phyloP scores from a whole-genome alignment of 2,113 vertebrate species.

The Rostratula benghalensis region DNA sequence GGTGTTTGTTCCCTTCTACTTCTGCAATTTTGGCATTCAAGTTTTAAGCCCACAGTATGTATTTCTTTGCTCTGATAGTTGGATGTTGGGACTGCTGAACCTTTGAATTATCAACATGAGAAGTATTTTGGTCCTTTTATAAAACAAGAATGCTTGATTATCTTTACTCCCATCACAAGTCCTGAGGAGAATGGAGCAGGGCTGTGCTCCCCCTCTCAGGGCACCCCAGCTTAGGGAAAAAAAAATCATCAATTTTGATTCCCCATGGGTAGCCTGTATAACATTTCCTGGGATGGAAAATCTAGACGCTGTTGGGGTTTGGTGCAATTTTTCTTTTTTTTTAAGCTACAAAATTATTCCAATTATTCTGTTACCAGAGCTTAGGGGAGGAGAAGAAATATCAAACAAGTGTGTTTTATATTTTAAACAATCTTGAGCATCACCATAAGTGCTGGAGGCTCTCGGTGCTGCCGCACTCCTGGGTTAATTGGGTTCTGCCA shows the following conservation, averaged over 20 bases:
- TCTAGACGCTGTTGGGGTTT: background rate
- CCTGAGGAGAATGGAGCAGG: background rate
- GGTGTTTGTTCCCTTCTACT: background rate
- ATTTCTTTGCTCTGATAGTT: background rate
- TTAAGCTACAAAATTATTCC: background rate
- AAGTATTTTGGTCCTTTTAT: background rate
- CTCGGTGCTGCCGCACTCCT: background rate
- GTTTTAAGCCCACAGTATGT: background rate
- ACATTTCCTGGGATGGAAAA: background rate
- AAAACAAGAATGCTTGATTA: background rate
- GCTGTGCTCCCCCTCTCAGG: accelerated
- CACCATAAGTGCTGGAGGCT: background rate
- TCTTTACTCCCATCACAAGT: background rate
- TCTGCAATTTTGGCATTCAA: background rate
- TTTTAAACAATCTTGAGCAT: background rate
- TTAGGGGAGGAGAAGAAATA: background rate
- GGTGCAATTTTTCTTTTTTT: background rate
- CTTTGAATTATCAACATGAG: background rate
- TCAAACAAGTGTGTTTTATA: background rate
- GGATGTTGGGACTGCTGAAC: background rate
- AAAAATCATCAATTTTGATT: background rate
- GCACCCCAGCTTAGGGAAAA: background rate
- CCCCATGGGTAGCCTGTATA: background rate
- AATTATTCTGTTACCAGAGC: background rate
- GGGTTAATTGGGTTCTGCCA: accelerated